These are phyloP conservation scores for Vandiemenella viatica DNA, from an alignment of 2,888 invertebrate species.

Conservation along the genomic window DNA sequence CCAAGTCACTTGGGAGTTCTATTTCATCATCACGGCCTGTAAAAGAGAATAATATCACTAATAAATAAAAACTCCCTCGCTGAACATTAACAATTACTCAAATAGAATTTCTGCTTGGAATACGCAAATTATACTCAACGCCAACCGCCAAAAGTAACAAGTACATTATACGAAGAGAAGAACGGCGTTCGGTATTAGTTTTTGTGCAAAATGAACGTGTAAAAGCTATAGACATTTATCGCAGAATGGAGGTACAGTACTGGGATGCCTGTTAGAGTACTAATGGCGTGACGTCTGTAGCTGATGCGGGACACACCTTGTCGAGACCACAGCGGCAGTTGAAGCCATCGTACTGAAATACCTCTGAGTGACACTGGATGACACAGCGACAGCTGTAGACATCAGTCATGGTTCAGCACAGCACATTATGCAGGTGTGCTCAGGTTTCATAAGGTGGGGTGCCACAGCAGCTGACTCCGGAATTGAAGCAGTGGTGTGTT, in stretches of 20 bases:
- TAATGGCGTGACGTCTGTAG: neutral
- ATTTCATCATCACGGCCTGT: too few species aligned
- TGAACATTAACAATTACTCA: too few species aligned
- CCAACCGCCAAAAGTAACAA: too few species aligned
- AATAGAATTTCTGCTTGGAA: too few species aligned
- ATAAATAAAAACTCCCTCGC: too few species aligned
- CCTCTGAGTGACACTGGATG: neutral
- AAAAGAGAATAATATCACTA: too few species aligned
- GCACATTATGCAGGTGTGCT: neutral
- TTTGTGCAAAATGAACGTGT: neutral
- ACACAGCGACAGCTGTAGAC: neutral
- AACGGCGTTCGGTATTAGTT: neutral
- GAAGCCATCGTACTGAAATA: neutral
- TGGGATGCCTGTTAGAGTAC: neutral
- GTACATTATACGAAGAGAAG: too few species aligned
- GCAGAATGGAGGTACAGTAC: neutral
- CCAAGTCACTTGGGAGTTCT: too few species aligned
- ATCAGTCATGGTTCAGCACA: neutral
- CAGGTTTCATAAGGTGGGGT: neutral
- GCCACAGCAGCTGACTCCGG: neutral
- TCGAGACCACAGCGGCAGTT: neutral
- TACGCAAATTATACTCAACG: too few species aligned
- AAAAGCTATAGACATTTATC: neutral
- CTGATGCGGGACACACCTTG: neutral
- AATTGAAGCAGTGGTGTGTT: slow-evolving; percentile 1